Percentiles rank a stretch among this genome's conserved stretches.
These are phyloP conservation scores for Manacus vitellinus DNA, from an alignment of 2,113 vertebrate species.

Conservation along the genomic window DNA sequence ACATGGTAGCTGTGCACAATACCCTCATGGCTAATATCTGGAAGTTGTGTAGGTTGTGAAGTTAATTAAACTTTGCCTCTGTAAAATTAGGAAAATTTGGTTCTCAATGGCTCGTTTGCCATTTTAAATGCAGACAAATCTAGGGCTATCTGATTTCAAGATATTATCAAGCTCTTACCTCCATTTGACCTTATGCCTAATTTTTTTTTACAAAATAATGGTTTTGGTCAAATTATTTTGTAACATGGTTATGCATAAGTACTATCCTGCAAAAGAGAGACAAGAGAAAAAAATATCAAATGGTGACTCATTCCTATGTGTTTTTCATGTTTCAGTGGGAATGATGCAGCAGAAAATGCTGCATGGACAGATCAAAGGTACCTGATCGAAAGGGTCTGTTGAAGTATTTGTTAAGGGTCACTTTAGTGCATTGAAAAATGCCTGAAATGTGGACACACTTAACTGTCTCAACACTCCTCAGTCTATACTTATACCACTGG, in stretches of 20 bases:
- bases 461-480: not conserved
- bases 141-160: not conserved
- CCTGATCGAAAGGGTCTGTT: not conserved
- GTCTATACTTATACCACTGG: not conserved
- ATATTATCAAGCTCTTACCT: not conserved
- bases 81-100: not conserved
- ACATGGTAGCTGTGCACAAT: rapidly evolving
- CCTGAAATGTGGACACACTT: not conserved
- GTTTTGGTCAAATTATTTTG: not conserved
- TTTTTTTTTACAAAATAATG: not conserved
- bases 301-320: not conserved
- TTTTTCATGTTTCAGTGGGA: not conserved
- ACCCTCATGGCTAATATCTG: not conserved
- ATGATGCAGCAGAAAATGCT: not conserved
- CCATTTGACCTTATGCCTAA: not conserved
- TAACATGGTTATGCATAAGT: not conserved
- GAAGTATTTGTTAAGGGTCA: not conserved
- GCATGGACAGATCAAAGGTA: not conserved
- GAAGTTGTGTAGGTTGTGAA: not conserved
- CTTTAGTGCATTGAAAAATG: not conserved
- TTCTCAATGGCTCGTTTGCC: not conserved
- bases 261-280: not conserved
- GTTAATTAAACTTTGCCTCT: not conserved
- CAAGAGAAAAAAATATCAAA: not conserved
- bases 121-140: not conserved